phyloP scores from a whole-genome alignment of 2,113 vertebrate genomes.

The Clarias batrachus region DNA sequence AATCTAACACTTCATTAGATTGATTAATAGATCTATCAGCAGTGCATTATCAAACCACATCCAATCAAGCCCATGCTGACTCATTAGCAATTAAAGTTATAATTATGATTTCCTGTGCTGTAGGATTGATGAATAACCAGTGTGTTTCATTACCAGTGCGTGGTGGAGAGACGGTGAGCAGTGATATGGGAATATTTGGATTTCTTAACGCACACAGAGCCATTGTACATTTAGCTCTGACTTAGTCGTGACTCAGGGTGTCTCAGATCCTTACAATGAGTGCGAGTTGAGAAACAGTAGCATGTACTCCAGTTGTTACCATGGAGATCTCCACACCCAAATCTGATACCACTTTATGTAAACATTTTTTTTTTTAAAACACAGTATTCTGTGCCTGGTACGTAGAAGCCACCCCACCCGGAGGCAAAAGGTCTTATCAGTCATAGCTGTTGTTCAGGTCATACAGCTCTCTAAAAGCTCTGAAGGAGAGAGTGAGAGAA shows the following conservation, averaged over 20 bases:
- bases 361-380: constrained; percentile 34
- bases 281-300: constrained; percentile 31
- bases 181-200: constrained; percentile 16
- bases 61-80: constrained; percentile 3
- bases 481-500: background rate
- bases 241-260: constrained; percentile 43
- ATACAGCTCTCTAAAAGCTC: constrained; percentile 6
- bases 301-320: constrained; percentile 34
- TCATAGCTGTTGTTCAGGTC: constrained; percentile 3
- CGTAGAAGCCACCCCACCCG: background rate
- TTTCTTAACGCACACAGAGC: constrained; percentile 29
- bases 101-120: constrained; percentile 23
- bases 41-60: constrained; percentile 8
- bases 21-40: background rate
- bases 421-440: background rate
- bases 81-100: constrained; percentile 11
- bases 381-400: background rate
- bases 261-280: constrained; percentile 34
- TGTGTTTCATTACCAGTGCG: background rate
- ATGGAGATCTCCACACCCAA: constrained; percentile 46
- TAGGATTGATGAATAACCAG: constrained; percentile 29
- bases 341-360: constrained; percentile 46
- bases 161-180: background rate
- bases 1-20: constrained; percentile 8
- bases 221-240: constrained; percentile 43